A percentile compares a stretch with the other conserved stretches of the same genome.
Conservation (phyloP, 2,113 vertebrate genomes). For the Centropus unirufus region DNA sequence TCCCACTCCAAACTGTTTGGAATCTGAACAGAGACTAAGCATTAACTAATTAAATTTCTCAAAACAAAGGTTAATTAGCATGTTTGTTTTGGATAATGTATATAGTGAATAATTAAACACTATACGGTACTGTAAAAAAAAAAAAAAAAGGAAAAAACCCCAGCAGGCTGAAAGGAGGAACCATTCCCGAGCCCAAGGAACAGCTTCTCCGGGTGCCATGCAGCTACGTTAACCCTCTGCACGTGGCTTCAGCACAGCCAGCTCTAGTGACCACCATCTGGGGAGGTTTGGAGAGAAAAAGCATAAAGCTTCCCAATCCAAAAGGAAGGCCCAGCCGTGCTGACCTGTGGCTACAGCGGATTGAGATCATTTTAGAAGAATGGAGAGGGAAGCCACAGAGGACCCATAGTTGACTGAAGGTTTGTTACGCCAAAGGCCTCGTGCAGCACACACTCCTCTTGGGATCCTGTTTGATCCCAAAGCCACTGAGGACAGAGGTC, state of each 20-base stretch:
- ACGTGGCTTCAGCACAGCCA: not conserved
- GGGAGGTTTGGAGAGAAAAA: not conserved
- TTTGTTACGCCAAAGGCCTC: fast-evolving
- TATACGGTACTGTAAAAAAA: not conserved
- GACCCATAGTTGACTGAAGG: not conserved
- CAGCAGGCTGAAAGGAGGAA: not conserved
- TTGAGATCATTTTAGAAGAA: not conserved
- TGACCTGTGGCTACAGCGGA: not conserved
- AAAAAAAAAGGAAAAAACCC: not conserved
- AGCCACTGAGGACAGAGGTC: not conserved
- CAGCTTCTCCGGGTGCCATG: not conserved
- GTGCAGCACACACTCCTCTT: not conserved
- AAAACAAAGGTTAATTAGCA: conserved; percentile 70
- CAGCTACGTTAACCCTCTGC: not conserved
- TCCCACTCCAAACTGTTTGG: conserved; percentile 58
- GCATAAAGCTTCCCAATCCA: not conserved
- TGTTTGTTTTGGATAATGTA: conserved; percentile 60
- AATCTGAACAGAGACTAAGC: conserved; percentile 39
- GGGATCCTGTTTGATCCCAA: fast-evolving
- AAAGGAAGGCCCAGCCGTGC: not conserved
- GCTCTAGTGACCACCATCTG: not conserved
- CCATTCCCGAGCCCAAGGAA: not conserved
- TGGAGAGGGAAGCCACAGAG: not conserved
- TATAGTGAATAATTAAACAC: conserved; percentile 11
- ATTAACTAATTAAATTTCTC: conserved; percentile 65